Base-by-base conservation (phyloP, 2,113 vertebrate genomes). In the Ophiodon elongatus region DNA sequence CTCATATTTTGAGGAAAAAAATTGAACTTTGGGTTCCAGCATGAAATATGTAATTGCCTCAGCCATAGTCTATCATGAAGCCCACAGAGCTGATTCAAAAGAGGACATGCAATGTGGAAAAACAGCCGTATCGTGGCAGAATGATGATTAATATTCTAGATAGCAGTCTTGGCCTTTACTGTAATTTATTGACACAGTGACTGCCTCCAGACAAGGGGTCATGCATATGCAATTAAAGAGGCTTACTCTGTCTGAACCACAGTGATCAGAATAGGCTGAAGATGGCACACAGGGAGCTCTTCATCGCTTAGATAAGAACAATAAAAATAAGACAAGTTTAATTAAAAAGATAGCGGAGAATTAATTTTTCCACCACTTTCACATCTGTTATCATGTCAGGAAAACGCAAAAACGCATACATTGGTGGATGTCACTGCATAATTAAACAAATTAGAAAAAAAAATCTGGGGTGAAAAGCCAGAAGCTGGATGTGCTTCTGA, bases 161-260 rank as follows among this genome's bases (percentile, higher is more conserved):
- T 84, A 75, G 80, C 70, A 83, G 56, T 67, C 33, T 29, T 80
- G 84, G 83, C 84, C 88, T 86, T 89, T 92, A 76, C 79, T 79
- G 63, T 83, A 88, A 90, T 89, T 54, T 91, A 91, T 88, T 88
- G 83, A 87, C 83, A 85, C 85, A 82, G 82, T 85, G 82, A 76
- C 88, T 89, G 89, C 86, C 83, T 89, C 71, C 84, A 93, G 88
- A 92, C 76, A 83, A 86, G 79, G 73, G 85, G 82, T 82, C 84
- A 85, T 85, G 77, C 85, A 93, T 86, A 87, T 80, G 83, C 87
- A 91, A 93, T 90, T 89, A 93, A 83, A 86, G 70, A 64, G 45
- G 72, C 59, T 77, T 68, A 85, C 82, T 90, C 69, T 64, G 73
- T 85, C 56, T 52, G 77, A 87, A 85, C 27, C 47, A 41, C 21